Conservation (phyloP, 2,888 invertebrate species). For the Gari tellinella region DNA sequence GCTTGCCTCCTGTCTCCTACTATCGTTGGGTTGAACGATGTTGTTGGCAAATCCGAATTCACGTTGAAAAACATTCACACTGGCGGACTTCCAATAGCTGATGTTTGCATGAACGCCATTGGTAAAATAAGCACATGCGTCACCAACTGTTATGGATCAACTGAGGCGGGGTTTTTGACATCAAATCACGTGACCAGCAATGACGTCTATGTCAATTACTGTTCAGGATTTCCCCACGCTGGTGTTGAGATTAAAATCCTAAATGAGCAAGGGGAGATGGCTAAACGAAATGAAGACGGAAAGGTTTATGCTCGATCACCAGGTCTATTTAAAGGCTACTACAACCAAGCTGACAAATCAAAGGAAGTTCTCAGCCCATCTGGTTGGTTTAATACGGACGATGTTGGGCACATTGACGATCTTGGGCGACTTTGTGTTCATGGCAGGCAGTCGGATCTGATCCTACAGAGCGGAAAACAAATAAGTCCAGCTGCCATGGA, state of each 20-base stretch:
- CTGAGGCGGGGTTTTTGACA: constrained; percentile 28
- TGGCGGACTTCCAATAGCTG: constrained; percentile 25
- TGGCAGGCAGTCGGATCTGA: constrained; percentile 24
- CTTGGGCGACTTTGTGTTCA: constrained; percentile 16
- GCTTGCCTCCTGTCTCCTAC: constrained; percentile 31
- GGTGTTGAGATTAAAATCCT: constrained; percentile 43
- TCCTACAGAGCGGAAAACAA: constrained; percentile 17
- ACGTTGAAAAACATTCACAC: constrained; percentile 31
- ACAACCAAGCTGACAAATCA: constrained; percentile 15
- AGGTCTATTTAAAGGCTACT: constrained; percentile 21
- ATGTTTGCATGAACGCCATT: constrained; percentile 27
- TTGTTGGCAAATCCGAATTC: background rate
- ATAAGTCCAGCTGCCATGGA: constrained; percentile 21
- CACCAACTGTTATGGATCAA: constrained; percentile 29
- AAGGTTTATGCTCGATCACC: constrained; percentile 27
- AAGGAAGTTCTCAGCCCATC: constrained; percentile 17
- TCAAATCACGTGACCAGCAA: constrained; percentile 5
- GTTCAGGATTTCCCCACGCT: constrained; percentile 14
- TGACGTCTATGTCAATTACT: constrained; percentile 12
- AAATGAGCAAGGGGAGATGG: constrained; percentile 14
- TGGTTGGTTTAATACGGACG: constrained; percentile 47
- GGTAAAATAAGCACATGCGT: constrained; percentile 14
- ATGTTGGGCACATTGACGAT: constrained; percentile 25
- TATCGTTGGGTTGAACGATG: constrained; percentile 10
- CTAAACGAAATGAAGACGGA: constrained; percentile 20